Percentiles rank a stretch among this genome's conserved stretches.
Evolutionary conservation across 1,140 invertebrate genomes (phyloP).

Genomic region (Alviniconcha marisindica): DNA sequence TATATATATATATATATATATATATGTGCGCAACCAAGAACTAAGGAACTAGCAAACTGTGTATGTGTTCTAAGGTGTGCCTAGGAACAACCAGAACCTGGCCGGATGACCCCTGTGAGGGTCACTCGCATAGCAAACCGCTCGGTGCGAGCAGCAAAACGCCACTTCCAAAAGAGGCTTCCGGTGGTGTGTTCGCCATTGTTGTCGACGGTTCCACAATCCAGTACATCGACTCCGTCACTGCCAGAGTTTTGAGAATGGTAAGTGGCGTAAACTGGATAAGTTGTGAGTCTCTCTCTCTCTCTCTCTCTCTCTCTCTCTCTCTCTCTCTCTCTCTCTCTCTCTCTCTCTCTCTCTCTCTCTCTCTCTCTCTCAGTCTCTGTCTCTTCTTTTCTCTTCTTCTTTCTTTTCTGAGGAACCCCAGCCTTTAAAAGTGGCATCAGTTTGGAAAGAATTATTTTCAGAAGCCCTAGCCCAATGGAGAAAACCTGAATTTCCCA

Average conservation of each 20-base stretch:
- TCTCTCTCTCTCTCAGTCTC: neutral
- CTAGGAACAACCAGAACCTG: slow-evolving; percentile 41
- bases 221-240: slow-evolving; percentile 67
- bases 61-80: slow-evolving; percentile 50
- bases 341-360: neutral
- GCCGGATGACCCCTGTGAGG: slow-evolving; percentile 44
- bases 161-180: slow-evolving; percentile 44
- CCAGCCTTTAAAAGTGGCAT: no score
- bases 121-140: slow-evolving; percentile 20
- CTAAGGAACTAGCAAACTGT: neutral
- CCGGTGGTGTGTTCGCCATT: slow-evolving; percentile 53
- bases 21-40: neutral
- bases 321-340: neutral
- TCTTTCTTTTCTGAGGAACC: neutral
- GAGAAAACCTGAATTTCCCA: no score
- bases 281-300: no score
- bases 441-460: no score
- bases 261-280: slow-evolving; percentile 35
- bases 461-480: no score
- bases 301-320: neutral
- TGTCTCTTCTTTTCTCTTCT: neutral
- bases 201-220: slow-evolving; percentile 67
- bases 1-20: neutral
- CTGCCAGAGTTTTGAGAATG: slow-evolving; percentile 62
- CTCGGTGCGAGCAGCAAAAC: neutral